Evolutionary conservation across 2,113 vertebrate genomes (phyloP).

Genomic region (Microcebus ravelobensis): DNA sequence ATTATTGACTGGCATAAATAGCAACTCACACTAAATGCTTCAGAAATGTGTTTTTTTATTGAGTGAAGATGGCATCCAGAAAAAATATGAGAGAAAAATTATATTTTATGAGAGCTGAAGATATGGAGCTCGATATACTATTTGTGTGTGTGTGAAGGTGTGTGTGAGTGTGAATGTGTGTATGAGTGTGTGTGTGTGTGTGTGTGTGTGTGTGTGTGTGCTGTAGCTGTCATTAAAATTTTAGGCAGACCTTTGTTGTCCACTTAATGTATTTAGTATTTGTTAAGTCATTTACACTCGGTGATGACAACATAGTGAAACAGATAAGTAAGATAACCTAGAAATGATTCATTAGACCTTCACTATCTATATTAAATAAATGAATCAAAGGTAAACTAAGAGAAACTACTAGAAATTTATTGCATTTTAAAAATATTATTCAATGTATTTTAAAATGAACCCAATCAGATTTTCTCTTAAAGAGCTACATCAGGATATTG

Average conservation of each 20-base stretch:
- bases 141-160: not conserved
- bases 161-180: not conserved
- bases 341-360: not conserved
- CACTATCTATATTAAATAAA: not conserved
- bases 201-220: not conserved
- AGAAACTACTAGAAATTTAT: not conserved
- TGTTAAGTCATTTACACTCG: slow-evolving; percentile 36
- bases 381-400: not conserved
- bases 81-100: slow-evolving; percentile 48
- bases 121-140: not conserved
- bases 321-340: not conserved
- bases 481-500: not conserved
- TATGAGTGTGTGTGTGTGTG: not conserved
- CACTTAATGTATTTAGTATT: not conserved
- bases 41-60: slow-evolving; percentile 71
- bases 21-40: slow-evolving; percentile 65
- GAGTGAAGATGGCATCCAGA: slow-evolving; percentile 57
- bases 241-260: slow-evolving; percentile 18
- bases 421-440: not conserved
- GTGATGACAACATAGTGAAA: slow-evolving; percentile 43
- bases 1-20: slow-evolving; percentile 76
- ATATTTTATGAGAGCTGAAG: slow-evolving; percentile 16
- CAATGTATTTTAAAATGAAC: not conserved
- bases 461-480: not conserved
- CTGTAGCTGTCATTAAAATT: not conserved